These are phyloP conservation scores for Danaus plexippus DNA, from an alignment of 1,140 invertebrate genomes.

Conservation along the genomic window DNA sequence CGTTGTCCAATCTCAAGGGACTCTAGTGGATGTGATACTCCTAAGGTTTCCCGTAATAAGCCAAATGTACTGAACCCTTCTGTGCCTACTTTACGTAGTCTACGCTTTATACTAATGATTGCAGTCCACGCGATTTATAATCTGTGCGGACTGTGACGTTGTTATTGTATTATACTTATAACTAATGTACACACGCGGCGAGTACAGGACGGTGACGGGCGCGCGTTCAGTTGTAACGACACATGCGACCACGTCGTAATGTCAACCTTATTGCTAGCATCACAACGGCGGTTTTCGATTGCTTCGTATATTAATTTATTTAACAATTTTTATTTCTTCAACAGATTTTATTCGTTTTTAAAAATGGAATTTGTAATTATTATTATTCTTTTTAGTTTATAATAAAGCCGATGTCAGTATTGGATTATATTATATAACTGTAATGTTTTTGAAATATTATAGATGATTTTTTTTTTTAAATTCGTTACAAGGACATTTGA, in stretches of 20 bases:
- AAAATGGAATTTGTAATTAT: too few relatives aligned
- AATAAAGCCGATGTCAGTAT: constrained; percentile 51
- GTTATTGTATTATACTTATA: too few relatives aligned
- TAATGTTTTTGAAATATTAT: constrained; percentile 53
- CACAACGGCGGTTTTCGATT: too few relatives aligned
- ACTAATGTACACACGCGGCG: constrained; percentile 7
- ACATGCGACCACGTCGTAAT: too few relatives aligned
- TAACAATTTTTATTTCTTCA: too few relatives aligned
- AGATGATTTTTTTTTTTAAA: constrained; percentile 49
- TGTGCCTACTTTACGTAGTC: constrained; percentile 66
- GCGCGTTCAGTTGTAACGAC: constrained; percentile 23
- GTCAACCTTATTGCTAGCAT: too few relatives aligned
- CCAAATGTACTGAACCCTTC: constrained; percentile 70
- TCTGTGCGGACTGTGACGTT: constrained; percentile 9
- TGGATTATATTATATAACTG: constrained; percentile 21
- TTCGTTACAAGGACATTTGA: constrained; percentile 49
- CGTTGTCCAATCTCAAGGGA: constrained; percentile 35
- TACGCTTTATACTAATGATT: constrained; percentile 34
- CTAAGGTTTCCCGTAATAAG: constrained; percentile 61
- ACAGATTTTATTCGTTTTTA: too few relatives aligned
- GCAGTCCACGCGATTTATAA: constrained; percentile 17
- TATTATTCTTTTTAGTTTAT: too few relatives aligned
- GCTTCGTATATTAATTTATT: too few relatives aligned
- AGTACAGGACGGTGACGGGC: constrained; percentile 2
- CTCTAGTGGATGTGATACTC: constrained; percentile 62